phyloP scores from a whole-genome alignment of 2,888 invertebrate genomes.

The Tetragonula carbonaria region DNA sequence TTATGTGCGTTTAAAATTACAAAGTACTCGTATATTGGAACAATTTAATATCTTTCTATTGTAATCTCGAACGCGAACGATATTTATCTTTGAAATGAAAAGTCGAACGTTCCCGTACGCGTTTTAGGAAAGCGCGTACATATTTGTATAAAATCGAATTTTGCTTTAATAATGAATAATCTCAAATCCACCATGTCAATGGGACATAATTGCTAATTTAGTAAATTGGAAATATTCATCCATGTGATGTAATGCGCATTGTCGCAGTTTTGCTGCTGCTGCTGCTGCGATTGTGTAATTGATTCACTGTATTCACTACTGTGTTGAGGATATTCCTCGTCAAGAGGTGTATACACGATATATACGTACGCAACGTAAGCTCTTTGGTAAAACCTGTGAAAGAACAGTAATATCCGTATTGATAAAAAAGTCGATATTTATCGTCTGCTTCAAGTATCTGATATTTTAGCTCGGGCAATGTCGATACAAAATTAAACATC shows the following conservation, averaged over 20 bases:
- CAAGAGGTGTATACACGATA: neutral
- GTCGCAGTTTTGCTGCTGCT: conserved; percentile 48
- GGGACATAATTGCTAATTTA: neutral
- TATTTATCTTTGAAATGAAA: neutral
- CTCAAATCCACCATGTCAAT: neutral
- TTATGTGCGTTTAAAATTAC: too few relatives aligned
- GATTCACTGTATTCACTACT: conserved; percentile 32
- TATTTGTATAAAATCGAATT: neutral
- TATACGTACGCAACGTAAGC: neutral
- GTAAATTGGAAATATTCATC: neutral
- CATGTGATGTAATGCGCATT: conserved; percentile 11
- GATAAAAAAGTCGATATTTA: neutral
- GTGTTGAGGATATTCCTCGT: conserved; percentile 17
- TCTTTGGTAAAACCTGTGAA: neutral
- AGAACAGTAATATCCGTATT: conserved; percentile 1
- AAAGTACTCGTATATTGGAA: too few relatives aligned
- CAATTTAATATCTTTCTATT: too few relatives aligned
- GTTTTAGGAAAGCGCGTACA: neutral
- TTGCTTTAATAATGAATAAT: neutral
- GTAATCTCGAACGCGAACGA: neutral
- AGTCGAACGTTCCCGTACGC: neutral
- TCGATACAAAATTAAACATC: neutral
- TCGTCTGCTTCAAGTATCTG: neutral
- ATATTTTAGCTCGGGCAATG: neutral
- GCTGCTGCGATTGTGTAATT: conserved; percentile 65